phyloP scores from a whole-genome alignment of 2,797 vertebrate species.

The Pseudocheirus occidentalis region DNA sequence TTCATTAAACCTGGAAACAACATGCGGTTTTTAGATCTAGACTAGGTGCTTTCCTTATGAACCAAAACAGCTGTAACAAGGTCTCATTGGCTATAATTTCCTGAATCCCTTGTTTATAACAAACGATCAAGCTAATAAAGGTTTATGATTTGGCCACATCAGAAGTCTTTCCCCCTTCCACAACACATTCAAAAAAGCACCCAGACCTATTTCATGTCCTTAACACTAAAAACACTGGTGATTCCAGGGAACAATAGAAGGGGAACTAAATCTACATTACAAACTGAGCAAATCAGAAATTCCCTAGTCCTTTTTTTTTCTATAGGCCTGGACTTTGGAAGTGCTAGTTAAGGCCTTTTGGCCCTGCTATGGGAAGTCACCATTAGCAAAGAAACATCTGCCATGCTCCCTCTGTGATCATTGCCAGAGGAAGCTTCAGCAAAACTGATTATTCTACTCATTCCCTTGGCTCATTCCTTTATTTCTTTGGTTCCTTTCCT shows the following conservation, averaged over 20 bases:
- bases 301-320: slow-evolving; percentile 65
- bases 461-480: slow-evolving; percentile 69
- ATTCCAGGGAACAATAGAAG: slow-evolving; percentile 67
- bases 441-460: slow-evolving; percentile 75
- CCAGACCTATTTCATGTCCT: not conserved
- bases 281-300: slow-evolving; percentile 74
- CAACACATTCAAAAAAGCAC: slow-evolving; percentile 67
- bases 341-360: slow-evolving; percentile 13
- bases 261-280: slow-evolving; percentile 77
- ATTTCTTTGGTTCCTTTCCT: slow-evolving; percentile 57
- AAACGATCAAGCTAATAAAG: slow-evolving; percentile 79
- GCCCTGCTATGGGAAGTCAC: slow-evolving; percentile 69
- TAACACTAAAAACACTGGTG: slow-evolving; percentile 1
- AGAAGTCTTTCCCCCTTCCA: slow-evolving; percentile 72
- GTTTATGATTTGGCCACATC: slow-evolving; percentile 76
- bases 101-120: slow-evolving; percentile 73
- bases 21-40: not conserved
- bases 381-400: slow-evolving; percentile 81
- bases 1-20: not conserved
- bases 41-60: not conserved
- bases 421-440: slow-evolving; percentile 74
- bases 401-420: slow-evolving; percentile 72
- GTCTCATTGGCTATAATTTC: slow-evolving; percentile 60
- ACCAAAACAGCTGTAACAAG: not conserved
- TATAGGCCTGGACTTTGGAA: slow-evolving; percentile 35